A percentile compares a stretch with the other conserved stretches of the same genome.
Conservation (phyloP, 2,888 invertebrate genomes). For the Nomada fucata region DNA sequence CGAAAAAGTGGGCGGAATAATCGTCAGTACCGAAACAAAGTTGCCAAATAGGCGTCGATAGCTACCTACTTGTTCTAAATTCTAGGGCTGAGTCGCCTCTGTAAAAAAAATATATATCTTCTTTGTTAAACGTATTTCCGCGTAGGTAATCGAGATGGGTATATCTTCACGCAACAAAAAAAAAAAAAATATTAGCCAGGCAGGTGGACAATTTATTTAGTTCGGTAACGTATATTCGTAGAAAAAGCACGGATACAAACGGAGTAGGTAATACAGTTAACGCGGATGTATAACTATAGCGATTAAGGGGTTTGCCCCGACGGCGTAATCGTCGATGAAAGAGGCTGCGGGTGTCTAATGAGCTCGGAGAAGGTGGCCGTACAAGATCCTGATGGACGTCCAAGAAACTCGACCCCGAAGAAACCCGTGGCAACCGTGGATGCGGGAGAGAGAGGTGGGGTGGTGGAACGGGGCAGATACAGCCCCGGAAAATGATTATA, state of each 20-base stretch:
- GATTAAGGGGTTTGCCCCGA: slow-evolving; percentile 54
- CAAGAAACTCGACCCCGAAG: slow-evolving; percentile 56
- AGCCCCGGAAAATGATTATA: slow-evolving; percentile 82
- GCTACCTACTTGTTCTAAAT: no score
- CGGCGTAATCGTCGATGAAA: slow-evolving; percentile 40
- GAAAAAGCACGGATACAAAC: not conserved
- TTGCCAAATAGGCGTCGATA: no score
- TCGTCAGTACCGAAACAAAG: no score
- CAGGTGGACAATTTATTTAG: slow-evolving; percentile 14
- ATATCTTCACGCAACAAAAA: no score
- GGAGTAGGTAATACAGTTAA: slow-evolving; percentile 25
- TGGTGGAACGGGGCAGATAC: slow-evolving; percentile 68
- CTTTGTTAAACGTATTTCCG: no score
- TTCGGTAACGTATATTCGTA: slow-evolving; percentile 29
- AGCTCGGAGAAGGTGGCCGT: slow-evolving; percentile 55
- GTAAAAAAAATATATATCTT: no score
- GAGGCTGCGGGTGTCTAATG: slow-evolving; percentile 56
- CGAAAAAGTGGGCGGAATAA: no score
- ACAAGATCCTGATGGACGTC: slow-evolving; percentile 63
- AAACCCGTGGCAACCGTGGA: slow-evolving; percentile 14
- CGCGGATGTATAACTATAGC: slow-evolving; percentile 30
- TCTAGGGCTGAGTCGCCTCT: no score
- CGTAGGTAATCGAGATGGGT: no score
- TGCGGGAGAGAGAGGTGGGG: no score
- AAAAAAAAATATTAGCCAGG: no score